These are phyloP conservation scores for Athene noctua DNA, from an alignment of 2,113 vertebrate species.

Conservation along the genomic window DNA sequence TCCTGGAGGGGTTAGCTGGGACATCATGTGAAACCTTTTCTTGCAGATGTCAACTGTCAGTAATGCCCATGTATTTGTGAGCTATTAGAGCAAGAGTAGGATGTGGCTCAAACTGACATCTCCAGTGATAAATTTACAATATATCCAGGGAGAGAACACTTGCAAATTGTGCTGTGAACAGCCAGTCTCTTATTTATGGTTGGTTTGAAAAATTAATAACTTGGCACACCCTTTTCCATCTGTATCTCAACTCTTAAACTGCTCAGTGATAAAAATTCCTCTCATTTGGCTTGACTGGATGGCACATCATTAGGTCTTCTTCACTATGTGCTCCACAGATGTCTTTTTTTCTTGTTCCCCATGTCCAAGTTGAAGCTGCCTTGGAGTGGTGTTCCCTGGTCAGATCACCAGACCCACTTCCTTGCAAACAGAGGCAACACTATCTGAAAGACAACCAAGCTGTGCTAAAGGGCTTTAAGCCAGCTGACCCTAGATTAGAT, in stretches of 20 bases:
- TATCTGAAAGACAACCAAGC: not conserved
- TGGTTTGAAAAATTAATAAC: not conserved
- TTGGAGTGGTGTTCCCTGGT: not conserved
- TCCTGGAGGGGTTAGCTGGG: not conserved
- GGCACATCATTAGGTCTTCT: not conserved
- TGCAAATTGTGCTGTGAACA: not conserved
- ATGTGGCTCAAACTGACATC: not conserved
- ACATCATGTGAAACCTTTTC: not conserved
- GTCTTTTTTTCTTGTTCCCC: not conserved
- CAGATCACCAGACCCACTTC: not conserved
- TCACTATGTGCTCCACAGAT: not conserved
- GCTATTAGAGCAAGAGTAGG: not conserved
- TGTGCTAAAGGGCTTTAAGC: not conserved
- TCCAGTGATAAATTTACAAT: not conserved
- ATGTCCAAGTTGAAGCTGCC: not conserved
- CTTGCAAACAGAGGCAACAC: not conserved
- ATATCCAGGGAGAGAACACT: not conserved
- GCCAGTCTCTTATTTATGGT: not conserved
- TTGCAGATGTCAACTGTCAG: not conserved
- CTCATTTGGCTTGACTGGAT: not conserved
- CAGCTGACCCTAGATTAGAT: not conserved
- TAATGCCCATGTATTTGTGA: not conserved
- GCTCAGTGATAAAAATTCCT: not conserved
- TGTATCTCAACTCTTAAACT: not conserved
- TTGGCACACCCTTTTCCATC: not conserved